Base-by-base conservation (phyloP, 2,797 vertebrate genomes). In the Mustela erminea region DNA sequence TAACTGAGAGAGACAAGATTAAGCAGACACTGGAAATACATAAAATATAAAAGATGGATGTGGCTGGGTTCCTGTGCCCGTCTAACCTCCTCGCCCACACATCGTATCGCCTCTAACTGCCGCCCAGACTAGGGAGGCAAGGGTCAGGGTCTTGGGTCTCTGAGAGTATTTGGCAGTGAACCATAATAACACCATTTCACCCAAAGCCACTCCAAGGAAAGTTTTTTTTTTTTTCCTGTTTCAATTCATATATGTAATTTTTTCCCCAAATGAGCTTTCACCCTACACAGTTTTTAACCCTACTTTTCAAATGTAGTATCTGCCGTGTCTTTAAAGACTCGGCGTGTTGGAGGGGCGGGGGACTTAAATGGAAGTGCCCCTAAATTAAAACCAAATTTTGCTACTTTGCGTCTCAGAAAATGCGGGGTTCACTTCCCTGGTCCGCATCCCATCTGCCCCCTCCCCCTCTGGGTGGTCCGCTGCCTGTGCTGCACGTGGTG, bases 241-340 rank as follows among this genome's bases (percentile, higher is more conserved):
- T 78, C 49, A 11, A 58, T 56, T 78, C 49, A 12, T 10, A 3
- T 8, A 32, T 38, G 25, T 89, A 38, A 18, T 82, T 86, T 92
- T 93, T 72, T 60, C 66, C 81, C 77, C 52, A 66, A 91, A 43
- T 2, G 56, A 43, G 72, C 20, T 29, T 62, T 60, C 66, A 52
- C 11, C 17, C 27, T 5, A 68, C 60, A 27, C 60, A 27, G 52
- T 78, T 94, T 56, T 41, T n/a, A 87, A 66, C 35, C 35, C n/a
- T 78, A 11, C 72, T 52, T 93, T 95, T 77, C 64, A 82, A 78
- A 46, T 62, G 25, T 32, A 60, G 0, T 56, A 4, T 62, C 68
- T 74, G 52, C 82, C 41, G 10, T 86, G 41, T 35, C 52, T 77
- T 91, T 81, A 87, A 54, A 54, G 75, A 90, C 43, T 86, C 17